Base-by-base conservation (phyloP, 2,797 vertebrate genomes). In the Aselliscus stoliczkanus region DNA sequence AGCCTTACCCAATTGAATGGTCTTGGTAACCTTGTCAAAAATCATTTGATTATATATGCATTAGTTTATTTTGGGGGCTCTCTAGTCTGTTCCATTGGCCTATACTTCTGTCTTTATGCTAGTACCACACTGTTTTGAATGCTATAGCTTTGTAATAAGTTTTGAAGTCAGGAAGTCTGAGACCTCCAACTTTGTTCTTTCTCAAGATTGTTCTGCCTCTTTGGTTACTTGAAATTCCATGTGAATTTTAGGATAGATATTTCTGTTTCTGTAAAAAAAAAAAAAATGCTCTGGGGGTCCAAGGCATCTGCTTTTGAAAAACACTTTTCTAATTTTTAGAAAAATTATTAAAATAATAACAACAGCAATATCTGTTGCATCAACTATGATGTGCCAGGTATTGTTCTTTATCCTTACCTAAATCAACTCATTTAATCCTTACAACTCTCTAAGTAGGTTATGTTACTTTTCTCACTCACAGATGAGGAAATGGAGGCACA, bases 321-420 rank as follows among this genome's bases (percentile, higher is more conserved):
- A 14, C 29, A 90, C 29, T 56, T 72, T 81, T 88, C 52, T 95
- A 90, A 76, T 39, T 95, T 92, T 81, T 90, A 90, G 70, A 3
- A 50, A 81, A 82, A 42, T 64, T 83, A 58, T 64, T 17, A 2
- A 70, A 79, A 50, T 72, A 82, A 42, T 44, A 79, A 29, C 5
- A 69, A 15, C 13, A 62, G 29, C 39, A 77, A 44, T n/a, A 12
- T 76, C 44, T 29, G 11, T 31, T 70, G 17, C 14, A 65, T 54
- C 62, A 60, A 20, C 52, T 44, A 17, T n/a, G 21, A 29, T 79
- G 20, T 73, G n/a, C 76, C 31, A 65, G 23, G 27, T 29, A 60
- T 14, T 70, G 2, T 37, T 85, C 23, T 85, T 14, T 69, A 23
- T 64, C 44, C 6, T 42, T 73, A n/a, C 6, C 42, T 73, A 52